A percentile compares a stretch with the other conserved stretches of the same genome.
Evolutionary conservation across 2,797 vertebrate genomes (phyloP).

Genomic region (Aselliscus stoliczkanus): DNA sequence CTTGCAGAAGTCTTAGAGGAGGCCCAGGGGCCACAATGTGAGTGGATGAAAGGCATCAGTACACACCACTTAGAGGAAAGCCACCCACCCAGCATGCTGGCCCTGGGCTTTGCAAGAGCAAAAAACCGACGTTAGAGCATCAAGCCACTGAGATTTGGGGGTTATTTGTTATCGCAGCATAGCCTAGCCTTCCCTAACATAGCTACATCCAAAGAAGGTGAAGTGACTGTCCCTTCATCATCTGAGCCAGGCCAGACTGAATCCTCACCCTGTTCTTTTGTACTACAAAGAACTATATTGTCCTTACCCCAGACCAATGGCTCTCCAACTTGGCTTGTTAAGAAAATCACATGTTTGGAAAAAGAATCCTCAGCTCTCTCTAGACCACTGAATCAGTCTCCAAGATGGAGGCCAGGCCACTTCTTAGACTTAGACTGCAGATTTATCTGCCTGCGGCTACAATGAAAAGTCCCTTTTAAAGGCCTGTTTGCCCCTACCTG

Average conservation of each 20-base stretch:
- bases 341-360: not conserved
- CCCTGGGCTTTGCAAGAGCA: not conserved
- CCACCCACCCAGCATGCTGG: not conserved
- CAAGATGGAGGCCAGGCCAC: not conserved
- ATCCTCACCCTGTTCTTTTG: not conserved
- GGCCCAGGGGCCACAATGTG: not conserved
- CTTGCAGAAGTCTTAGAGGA: not conserved
- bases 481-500: not conserved
- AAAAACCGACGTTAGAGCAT: not conserved
- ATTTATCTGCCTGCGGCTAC: not conserved
- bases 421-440: not conserved
- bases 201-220: not conserved
- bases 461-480: not conserved
- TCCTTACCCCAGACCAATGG: not conserved
- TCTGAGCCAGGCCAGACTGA: not conserved
- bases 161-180: not conserved
- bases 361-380: not conserved
- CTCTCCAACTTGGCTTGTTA: not conserved
- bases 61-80: not conserved
- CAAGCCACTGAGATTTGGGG: not conserved
- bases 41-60: not conserved
- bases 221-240: not conserved
- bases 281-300: not conserved
- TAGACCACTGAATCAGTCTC: not conserved
- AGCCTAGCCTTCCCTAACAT: not conserved